Evolutionary conservation across 2,797 vertebrate species (phyloP).

Genomic region (Gambusia yucatana): DNA sequence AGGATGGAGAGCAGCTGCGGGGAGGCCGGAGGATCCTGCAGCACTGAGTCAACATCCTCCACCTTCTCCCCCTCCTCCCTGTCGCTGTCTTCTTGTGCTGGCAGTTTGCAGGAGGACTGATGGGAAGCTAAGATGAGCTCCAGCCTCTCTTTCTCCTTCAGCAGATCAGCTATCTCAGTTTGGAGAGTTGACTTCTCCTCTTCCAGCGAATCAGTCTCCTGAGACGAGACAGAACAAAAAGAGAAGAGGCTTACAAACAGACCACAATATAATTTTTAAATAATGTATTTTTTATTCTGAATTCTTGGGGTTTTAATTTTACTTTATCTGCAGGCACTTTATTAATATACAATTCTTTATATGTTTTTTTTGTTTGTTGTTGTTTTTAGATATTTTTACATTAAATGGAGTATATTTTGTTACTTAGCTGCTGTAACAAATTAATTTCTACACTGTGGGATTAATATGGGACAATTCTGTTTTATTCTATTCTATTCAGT

Average conservation of each 20-base stretch:
- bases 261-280: not conserved
- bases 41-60: constrained; percentile 75
- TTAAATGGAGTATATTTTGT: too few relatives aligned
- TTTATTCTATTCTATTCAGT: too few relatives aligned
- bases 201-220: constrained; percentile 94
- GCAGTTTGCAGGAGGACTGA: constrained; percentile 88
- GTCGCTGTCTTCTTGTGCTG: constrained; percentile 34
- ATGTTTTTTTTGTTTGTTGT: too few relatives aligned
- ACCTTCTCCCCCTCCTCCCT: constrained; percentile 52
- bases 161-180: constrained; percentile 89
- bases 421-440: too few relatives aligned
- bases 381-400: too few relatives aligned
- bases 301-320: too few relatives aligned
- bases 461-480: too few relatives aligned
- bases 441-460: too few relatives aligned
- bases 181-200: constrained; percentile 91
- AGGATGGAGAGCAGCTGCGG: constrained; percentile 68
- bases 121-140: constrained; percentile 91
- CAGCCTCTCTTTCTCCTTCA: constrained; percentile 95
- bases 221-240: constrained; percentile 20
- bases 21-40: constrained; percentile 81
- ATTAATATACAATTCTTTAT: too few relatives aligned
- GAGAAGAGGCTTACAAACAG: not conserved
- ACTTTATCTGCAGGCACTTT: too few relatives aligned
- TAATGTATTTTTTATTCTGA: too few relatives aligned